Percentiles rank a stretch among this genome's conserved stretches.
These are phyloP conservation scores for Phalacrocorax pelagicus DNA, from an alignment of 2,113 vertebrate species.

Conservation along the genomic window DNA sequence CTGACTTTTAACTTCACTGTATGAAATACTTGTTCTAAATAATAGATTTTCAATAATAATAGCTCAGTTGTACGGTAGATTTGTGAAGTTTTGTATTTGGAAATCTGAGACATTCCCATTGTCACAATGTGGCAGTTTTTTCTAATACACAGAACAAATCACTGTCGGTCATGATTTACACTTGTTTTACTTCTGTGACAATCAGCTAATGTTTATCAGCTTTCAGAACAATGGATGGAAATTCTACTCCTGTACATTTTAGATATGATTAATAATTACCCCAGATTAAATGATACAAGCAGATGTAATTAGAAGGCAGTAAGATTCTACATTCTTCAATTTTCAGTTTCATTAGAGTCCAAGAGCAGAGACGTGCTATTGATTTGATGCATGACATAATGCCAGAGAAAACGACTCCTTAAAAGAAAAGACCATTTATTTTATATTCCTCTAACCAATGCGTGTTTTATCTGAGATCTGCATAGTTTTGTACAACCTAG, in stretches of 20 bases:
- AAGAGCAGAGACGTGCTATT: constrained; percentile 23
- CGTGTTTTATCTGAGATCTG: neutral
- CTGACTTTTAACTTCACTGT: neutral
- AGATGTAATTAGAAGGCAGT: constrained; percentile 61
- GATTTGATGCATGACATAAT: neutral
- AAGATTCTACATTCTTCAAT: constrained; percentile 41
- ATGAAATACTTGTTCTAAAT: constrained; percentile 30
- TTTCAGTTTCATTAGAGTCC: constrained; percentile 44
- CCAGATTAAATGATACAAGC: constrained; percentile 64
- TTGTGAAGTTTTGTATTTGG: constrained; percentile 4
- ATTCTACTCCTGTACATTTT: constrained; percentile 57
- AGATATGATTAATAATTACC: constrained; percentile 57
- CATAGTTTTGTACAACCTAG: neutral
- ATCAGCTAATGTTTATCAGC: constrained; percentile 53
- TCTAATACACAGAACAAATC: constrained; percentile 36
- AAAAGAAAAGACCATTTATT: constrained; percentile 10
- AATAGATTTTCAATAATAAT: constrained; percentile 29
- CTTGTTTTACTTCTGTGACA: constrained; percentile 23
- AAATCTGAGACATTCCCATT: constrained; percentile 32
- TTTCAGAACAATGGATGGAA: constrained; percentile 54
- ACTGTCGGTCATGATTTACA: constrained; percentile 23
- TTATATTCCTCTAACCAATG: neutral
- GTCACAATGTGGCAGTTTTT: constrained; percentile 11
- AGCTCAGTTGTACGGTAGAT: neutral
- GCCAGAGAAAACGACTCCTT: constrained; percentile 27